phyloP scores from a whole-genome alignment of 2,113 vertebrate species.

The Salminus brasiliensis region DNA sequence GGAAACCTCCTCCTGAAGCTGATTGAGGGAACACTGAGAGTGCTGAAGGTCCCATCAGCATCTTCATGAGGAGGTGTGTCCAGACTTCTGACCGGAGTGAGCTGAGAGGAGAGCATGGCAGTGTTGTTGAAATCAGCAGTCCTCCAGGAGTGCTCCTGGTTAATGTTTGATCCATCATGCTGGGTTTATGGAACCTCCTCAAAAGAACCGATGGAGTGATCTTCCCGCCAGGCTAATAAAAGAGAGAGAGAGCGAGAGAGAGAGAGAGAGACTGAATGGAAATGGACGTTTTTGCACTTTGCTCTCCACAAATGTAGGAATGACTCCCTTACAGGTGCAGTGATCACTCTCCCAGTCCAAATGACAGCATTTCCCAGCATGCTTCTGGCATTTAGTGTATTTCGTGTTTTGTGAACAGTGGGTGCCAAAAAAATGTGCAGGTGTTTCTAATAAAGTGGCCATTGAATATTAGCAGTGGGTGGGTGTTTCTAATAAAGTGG shows the following conservation, averaged over 20 bases:
- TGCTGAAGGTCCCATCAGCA: too few species aligned
- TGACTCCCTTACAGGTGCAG: neutral
- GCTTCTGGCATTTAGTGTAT: constrained; percentile 67
- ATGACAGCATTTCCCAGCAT: constrained; percentile 33
- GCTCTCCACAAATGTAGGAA: constrained; percentile 10
- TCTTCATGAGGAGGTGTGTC: too few species aligned
- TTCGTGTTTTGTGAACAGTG: constrained; percentile 64
- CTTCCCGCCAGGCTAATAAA: constrained; percentile 69
- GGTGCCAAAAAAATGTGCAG: too few species aligned
- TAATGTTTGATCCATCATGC: constrained; percentile 80
- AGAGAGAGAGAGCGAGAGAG: constrained; percentile 24
- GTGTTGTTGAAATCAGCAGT: neutral
- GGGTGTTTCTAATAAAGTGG: too few species aligned
- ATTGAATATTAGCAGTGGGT: too few species aligned
- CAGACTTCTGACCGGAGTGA: neutral
- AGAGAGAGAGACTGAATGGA: neutral
- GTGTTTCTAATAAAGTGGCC: neutral
- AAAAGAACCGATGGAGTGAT: constrained; percentile 73
- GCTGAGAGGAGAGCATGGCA: neutral
- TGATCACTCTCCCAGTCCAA: neutral
- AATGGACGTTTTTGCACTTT: constrained; percentile 33
- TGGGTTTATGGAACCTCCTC: constrained; percentile 80
- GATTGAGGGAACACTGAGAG: too few species aligned
- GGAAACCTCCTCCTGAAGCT: too few species aligned
- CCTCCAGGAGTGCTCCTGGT: constrained; percentile 72